Conservation (phyloP, 2,888 invertebrate species). For the Andrena chrysosceles region DNA sequence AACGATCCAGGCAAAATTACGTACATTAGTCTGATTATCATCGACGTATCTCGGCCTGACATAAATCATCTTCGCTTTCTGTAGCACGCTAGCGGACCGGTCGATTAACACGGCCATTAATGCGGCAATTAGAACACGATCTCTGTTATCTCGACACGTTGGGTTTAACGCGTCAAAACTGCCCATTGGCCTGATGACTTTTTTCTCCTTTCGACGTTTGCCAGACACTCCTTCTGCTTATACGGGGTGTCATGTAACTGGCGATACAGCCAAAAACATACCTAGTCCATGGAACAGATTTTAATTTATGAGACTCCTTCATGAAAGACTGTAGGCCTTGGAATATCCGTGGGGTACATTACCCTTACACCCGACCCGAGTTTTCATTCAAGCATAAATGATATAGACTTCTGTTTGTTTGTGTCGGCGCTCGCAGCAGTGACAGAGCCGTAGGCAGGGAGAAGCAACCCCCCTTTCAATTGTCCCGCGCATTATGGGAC, state of each 20-base stretch:
- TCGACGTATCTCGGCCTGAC: constrained; percentile 13
- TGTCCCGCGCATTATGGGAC: not conserved
- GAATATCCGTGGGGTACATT: too few species aligned
- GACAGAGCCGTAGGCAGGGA: not conserved
- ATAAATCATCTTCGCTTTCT: constrained; percentile 46
- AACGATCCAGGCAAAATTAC: constrained; percentile 19
- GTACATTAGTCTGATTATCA: constrained; percentile 20
- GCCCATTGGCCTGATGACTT: constrained; percentile 2
- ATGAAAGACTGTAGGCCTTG: too few species aligned
- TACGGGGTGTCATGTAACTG: not conserved
- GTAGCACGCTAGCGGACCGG: constrained; percentile 11
- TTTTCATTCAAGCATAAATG: too few species aligned
- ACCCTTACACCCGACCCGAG: too few species aligned
- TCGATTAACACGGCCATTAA: constrained; percentile 59
- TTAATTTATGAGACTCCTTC: too few species aligned
- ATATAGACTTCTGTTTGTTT: too few species aligned
- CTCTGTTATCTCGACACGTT: constrained; percentile 36
- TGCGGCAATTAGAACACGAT: constrained; percentile 54
- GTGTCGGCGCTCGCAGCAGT: too few species aligned
- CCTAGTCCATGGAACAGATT: too few species aligned
- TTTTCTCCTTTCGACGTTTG: not conserved
- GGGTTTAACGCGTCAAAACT: constrained; percentile 17
- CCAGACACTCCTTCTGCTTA: not conserved
- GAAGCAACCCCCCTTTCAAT: not conserved
- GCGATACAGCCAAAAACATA: not conserved